Percentiles rank a stretch among this genome's conserved stretches.
phyloP scores from a whole-genome alignment of 2,888 invertebrate genomes.

The Scaptodrosophila latifasciaeformis region DNA sequence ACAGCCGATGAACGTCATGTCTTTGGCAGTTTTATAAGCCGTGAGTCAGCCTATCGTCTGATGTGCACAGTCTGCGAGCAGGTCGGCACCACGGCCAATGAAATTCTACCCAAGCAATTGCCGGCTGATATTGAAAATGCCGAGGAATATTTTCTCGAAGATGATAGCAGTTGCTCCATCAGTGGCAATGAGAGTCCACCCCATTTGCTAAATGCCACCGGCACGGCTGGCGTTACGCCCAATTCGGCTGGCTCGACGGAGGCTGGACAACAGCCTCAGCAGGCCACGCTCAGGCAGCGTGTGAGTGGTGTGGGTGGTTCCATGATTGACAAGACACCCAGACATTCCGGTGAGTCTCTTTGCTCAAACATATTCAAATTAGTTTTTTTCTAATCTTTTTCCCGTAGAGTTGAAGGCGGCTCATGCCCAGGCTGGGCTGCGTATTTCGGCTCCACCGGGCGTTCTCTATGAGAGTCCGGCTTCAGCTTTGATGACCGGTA shows the following conservation, averaged over 20 bases:
- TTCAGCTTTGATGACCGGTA: conserved; percentile 32
- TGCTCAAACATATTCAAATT: neutral
- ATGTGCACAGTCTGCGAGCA: conserved; percentile 90
- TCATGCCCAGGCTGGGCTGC: conserved; percentile 22
- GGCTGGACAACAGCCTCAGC: neutral
- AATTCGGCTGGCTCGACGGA: conserved; percentile 21
- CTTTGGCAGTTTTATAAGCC: conserved; percentile 91
- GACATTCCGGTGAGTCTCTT: conserved; percentile 56
- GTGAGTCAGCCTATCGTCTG: conserved; percentile 90
- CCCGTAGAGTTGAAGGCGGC: conserved; percentile 36
- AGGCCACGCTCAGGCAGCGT: conserved; percentile 27
- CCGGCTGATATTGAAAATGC: conserved; percentile 70
- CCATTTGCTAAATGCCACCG: conserved; percentile 37
- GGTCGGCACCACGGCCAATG: conserved; percentile 70
- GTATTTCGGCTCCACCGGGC: conserved; percentile 54
- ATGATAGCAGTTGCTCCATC: conserved; percentile 77
- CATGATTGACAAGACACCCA: conserved; percentile 29
- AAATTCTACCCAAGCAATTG: conserved; percentile 65
- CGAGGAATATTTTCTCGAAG: conserved; percentile 76
- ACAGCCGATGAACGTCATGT: conserved; percentile 91
- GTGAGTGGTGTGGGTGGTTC: too few species aligned
- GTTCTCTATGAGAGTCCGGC: conserved; percentile 31
- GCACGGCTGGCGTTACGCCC: conserved; percentile 32
- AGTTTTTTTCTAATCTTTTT: neutral
- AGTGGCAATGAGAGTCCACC: conserved; percentile 77